These are phyloP conservation scores for Betta splendens DNA, from an alignment of 2,797 vertebrate genomes.

Conservation along the genomic window DNA sequence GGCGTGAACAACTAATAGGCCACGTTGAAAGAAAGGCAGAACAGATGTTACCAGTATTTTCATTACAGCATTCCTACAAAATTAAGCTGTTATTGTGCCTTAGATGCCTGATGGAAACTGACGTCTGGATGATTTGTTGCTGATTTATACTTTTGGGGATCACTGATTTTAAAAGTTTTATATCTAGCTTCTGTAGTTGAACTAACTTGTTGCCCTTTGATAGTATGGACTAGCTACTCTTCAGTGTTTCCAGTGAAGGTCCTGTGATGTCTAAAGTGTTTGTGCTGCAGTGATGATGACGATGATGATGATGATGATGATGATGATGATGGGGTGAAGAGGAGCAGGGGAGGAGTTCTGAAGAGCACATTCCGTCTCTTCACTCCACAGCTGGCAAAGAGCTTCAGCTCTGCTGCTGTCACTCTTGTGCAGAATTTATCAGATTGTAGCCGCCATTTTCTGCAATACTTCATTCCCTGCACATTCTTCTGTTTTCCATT, in stretches of 20 bases:
- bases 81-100: constrained; percentile 18
- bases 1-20: constrained; percentile 6
- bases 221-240: constrained; percentile 1
- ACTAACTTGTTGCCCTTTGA: constrained; percentile 5
- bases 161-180: not conserved
- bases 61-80: constrained; percentile 1
- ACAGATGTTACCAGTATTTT: too few species aligned
- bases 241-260: constrained; percentile 17
- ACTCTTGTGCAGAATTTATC: constrained; percentile 72
- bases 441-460: constrained; percentile 52
- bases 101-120: too few species aligned
- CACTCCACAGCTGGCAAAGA: constrained; percentile 59
- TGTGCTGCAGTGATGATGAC: constrained; percentile 32
- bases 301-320: constrained; percentile 42
- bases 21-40: constrained; percentile 25
- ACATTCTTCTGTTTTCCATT: constrained; percentile 10
- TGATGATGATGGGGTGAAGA: constrained; percentile 27
- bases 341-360: constrained; percentile 56
- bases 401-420: constrained; percentile 59
- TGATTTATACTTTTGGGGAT: not conserved
- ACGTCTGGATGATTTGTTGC: too few species aligned
- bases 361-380: constrained; percentile 72
- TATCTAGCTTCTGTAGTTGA: not conserved
- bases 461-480: constrained; percentile 9
- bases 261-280: constrained; percentile 27